Conservation (phyloP, 2,797 vertebrate species). For the Hozukius guyotensis region DNA sequence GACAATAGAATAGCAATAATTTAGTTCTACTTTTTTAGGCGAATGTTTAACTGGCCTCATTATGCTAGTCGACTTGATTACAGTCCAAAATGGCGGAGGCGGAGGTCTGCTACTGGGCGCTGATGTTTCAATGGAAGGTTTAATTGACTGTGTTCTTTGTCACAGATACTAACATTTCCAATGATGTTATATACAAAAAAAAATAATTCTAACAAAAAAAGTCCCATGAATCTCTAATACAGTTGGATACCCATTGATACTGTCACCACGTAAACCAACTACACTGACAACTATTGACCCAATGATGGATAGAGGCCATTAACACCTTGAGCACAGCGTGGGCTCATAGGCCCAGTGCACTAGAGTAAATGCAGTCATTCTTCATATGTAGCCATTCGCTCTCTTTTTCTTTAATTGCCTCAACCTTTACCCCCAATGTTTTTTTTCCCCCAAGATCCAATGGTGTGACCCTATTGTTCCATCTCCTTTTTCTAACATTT, state of each 20-base stretch:
- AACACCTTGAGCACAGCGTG: neutral
- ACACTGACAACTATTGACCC: neutral
- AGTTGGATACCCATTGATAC: neutral
- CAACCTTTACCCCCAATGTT: neutral
- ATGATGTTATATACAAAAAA: neutral
- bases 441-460: neutral
- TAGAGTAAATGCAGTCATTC: neutral
- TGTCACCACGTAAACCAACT: constrained; percentile 6
- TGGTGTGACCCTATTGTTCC: constrained; percentile 18
- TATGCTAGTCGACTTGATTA: no score
- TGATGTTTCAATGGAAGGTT: no score
- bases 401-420: neutral
- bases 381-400: neutral
- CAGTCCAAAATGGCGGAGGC: no score
- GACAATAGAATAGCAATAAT: no score
- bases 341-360: neutral
- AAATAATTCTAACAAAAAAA: neutral
- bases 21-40: no score
- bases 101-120: no score
- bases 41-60: no score
- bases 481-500: constrained; percentile 13
- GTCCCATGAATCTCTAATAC: neutral
- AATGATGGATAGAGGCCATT: constrained; percentile 29
- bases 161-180: neutral
- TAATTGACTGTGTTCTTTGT: no score